These are phyloP conservation scores for Chironomus riparius DNA, from an alignment of 2,888 invertebrate genomes.

Conservation along the genomic window DNA sequence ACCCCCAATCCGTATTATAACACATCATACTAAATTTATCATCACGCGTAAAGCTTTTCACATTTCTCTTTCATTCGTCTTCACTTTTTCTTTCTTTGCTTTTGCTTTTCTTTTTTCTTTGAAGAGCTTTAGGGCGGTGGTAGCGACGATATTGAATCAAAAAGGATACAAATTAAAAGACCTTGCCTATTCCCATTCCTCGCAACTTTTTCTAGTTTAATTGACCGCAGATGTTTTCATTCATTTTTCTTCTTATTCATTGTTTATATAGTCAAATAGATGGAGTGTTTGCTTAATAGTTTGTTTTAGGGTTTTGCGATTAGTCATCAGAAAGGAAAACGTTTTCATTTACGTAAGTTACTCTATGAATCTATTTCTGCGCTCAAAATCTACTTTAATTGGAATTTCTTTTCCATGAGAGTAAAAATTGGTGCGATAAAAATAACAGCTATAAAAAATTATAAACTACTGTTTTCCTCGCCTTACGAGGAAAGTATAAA, in stretches of 20 bases:
- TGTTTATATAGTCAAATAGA: not conserved
- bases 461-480: not conserved
- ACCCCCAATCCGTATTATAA: not conserved
- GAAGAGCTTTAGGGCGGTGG: not conserved
- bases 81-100: too few species aligned
- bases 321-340: not conserved
- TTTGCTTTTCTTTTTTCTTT: not conserved
- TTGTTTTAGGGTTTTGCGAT: not conserved
- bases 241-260: not conserved
- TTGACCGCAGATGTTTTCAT: not conserved
- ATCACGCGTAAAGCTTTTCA: not conserved
- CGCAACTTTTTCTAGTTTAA: constrained; percentile 14
- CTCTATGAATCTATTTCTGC: not conserved
- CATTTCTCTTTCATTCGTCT: not conserved
- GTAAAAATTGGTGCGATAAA: constrained; percentile 10
- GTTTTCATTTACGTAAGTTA: not conserved
- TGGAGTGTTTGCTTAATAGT: not conserved
- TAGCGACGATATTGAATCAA: not conserved
- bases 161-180: not conserved
- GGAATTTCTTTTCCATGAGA: constrained; percentile 7
- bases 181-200: not conserved
- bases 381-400: constrained; percentile 16
- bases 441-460: not conserved
- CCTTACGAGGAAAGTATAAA: not conserved
- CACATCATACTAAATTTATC: not conserved